phyloP scores from a whole-genome alignment of 2,888 invertebrate species.

The Cantharis flavilabris region DNA sequence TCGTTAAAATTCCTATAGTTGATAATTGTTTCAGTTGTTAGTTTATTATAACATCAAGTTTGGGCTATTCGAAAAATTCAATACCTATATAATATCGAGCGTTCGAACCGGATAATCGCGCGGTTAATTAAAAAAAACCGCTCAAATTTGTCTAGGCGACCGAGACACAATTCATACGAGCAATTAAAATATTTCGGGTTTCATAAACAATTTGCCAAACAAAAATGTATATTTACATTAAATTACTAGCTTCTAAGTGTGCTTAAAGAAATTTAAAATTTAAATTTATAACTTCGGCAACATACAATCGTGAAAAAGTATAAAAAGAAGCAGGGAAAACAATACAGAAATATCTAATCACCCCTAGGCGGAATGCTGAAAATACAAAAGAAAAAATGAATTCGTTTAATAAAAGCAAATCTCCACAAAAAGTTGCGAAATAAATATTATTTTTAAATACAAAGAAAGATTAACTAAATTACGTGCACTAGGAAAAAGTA shows the following conservation, averaged over 20 bases:
- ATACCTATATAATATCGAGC: background rate
- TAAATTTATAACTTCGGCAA: slow-evolving; percentile 10
- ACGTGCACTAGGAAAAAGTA: background rate
- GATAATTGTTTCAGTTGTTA: slow-evolving; percentile 6
- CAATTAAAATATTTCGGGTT: background rate
- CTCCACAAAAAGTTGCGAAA: background rate
- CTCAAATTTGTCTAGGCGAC: background rate
- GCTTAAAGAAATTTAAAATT: slow-evolving; percentile 13
- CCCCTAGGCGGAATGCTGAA: slow-evolving; percentile 13
- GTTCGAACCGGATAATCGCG: background rate
- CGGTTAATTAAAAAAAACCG: background rate
- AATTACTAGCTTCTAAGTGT: background rate
- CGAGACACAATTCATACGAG: background rate
- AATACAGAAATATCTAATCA: slow-evolving; percentile 21
- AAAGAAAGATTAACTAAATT: background rate
- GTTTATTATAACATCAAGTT: background rate
- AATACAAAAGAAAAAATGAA: slow-evolving; percentile 18
- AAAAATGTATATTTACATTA: background rate
- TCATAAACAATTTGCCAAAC: background rate
- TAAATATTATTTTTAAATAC: background rate
- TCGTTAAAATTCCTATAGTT: slow-evolving; percentile 4
- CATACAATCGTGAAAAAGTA: background rate
- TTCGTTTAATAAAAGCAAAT: slow-evolving; percentile 15
- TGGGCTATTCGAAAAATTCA: background rate
- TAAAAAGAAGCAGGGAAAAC: slow-evolving; percentile 5